A percentile compares a stretch with the other conserved stretches of the same genome.
Conservation (phyloP, 2,888 invertebrate species). For the Crocallis elinguaria region DNA sequence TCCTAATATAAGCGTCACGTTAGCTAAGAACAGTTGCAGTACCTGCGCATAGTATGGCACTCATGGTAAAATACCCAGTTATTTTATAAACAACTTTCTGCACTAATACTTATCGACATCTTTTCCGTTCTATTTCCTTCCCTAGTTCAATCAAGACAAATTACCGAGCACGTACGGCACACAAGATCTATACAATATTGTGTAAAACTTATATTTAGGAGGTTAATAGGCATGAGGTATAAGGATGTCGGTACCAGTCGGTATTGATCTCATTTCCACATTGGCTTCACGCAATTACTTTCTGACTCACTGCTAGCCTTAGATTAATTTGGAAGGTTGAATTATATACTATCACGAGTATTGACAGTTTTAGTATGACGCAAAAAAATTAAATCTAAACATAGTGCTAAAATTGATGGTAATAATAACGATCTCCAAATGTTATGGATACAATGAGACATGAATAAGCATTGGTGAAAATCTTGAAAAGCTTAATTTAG, state of each 20-base stretch:
- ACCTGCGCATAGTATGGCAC: too few species aligned
- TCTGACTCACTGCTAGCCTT: background rate
- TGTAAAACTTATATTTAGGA: background rate
- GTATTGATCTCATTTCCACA: slow-evolving; percentile 19
- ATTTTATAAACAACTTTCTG: background rate
- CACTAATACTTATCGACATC: too few species aligned
- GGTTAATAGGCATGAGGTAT: background rate
- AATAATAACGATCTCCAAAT: too few species aligned
- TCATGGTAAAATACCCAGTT: background rate
- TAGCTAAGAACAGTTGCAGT: too few species aligned
- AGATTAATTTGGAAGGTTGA: background rate
- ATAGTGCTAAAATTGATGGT: too few species aligned
- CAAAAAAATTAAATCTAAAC: too few species aligned
- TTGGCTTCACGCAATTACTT: background rate
- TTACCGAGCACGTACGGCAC: background rate
- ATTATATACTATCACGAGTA: too few species aligned
- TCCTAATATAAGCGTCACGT: too few species aligned
- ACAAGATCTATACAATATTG: background rate
- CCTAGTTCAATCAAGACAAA: background rate
- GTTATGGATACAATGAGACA: too few species aligned
- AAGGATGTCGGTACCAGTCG: slow-evolving; percentile 2
- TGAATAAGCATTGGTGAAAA: too few species aligned
- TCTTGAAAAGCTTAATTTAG: too few species aligned
- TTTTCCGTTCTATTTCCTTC: background rate
- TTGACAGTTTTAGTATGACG: too few species aligned